These are phyloP conservation scores for Melanophora roralis DNA, from an alignment of 2,888 invertebrate genomes.

Conservation along the genomic window DNA sequence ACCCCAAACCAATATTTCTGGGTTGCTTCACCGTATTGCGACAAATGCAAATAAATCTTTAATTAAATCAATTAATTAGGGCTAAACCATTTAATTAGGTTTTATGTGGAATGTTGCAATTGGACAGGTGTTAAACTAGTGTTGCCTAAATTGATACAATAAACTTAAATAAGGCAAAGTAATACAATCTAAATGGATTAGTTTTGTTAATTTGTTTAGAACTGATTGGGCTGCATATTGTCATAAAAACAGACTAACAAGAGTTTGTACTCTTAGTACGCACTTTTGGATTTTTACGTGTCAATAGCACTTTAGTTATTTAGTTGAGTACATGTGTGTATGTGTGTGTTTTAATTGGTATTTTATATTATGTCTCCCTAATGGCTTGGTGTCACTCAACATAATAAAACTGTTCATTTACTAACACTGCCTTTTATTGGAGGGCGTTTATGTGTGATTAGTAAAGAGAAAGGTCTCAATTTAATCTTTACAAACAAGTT, in stretches of 20 bases:
- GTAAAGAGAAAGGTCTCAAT: background rate
- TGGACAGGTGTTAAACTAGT: slow-evolving; percentile 5
- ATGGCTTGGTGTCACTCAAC: background rate
- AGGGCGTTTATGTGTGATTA: slow-evolving; percentile 29
- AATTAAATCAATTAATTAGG: background rate
- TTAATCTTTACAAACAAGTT: background rate
- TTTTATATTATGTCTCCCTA: background rate
- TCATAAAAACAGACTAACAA: background rate
- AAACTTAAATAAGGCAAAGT: background rate
- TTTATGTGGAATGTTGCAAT: background rate
- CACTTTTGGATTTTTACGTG: background rate
- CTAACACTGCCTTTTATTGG: slow-evolving; percentile 34
- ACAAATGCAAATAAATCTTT: background rate
- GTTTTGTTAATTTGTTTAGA: slow-evolving; percentile 42
- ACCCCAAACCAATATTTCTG: too few relatives aligned
- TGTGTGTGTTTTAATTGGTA: background rate
- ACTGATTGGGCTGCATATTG: slow-evolving; percentile 40
- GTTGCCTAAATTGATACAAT: background rate
- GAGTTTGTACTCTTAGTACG: background rate
- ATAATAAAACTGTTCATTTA: background rate
- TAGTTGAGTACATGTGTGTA: background rate
- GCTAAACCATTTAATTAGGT: slow-evolving; percentile 8
- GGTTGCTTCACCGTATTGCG: too few relatives aligned
- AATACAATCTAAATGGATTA: slow-evolving; percentile 41
- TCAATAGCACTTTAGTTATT: slow-evolving; percentile 1